Base-by-base conservation (phyloP, 2,797 vertebrate genomes). In the Sebastiscus albofasciatus region DNA sequence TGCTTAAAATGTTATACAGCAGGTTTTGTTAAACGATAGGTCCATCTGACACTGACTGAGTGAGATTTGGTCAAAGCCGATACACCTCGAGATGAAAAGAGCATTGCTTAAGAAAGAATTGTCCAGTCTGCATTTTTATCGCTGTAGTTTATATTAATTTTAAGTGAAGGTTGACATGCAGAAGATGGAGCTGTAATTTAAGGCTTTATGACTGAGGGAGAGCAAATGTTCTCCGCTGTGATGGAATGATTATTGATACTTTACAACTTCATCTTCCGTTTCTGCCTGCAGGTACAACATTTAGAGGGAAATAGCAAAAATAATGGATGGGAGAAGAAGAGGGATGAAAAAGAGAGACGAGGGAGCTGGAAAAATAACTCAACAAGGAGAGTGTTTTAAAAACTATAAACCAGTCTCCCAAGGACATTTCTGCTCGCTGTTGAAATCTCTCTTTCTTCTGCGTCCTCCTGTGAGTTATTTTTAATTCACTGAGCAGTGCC, bases 161-260 rank as follows among this genome's bases (percentile, higher is more conserved):
- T 20, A 67, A 67, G 60, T 66, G 58, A 36, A 22, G 49, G 34
- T 46, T 72, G 59, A 77, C 34, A 61, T 1, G 2, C 22, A 27
- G 69, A 77, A 65, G 36, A 77, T 67, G 75, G 82, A 85, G 82
- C 77, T 83, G 81, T 83, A 82, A 82, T 82, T 86, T 77, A 59
- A 76, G 24, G 65, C 64, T 77, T 59, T 49, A 18, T 72, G 56
- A 71, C 72, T 52, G 36, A 72, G 34, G 12, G 36, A 61, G 60
- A 81, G 56, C n/a, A 69, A 86, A 86, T 61, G 79, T 34, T 49
- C 8, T 67, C 59, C 39, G 36, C 62, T 71, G 36, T 86, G 70
- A 89, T 72, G 52, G 73, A 88, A 20, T 67, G 68, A 77, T 85
- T 77, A 67, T 69, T 81, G 81, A 82, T 80, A 82, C 70, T 75